Base-by-base conservation (phyloP, 2,113 vertebrate species). In the Ardeotis arabs region DNA sequence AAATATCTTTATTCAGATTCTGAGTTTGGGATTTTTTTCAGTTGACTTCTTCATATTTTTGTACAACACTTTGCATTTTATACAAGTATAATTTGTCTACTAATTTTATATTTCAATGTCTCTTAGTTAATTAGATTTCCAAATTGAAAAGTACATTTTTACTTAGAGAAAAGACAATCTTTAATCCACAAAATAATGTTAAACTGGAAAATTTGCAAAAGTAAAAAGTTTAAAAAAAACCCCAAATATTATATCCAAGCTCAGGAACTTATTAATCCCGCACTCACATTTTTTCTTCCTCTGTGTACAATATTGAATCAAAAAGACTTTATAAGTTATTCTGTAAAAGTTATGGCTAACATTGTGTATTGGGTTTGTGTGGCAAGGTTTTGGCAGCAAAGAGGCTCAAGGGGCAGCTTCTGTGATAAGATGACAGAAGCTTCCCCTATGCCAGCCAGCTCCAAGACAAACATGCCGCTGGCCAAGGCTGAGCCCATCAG, bases 401-500 rank as follows among this genome's bases (percentile, higher is more conserved):
- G 8, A 9, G n/a, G 5, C 27, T 50, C 50, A 25, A 63, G 35
- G 5, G 20, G 12, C 23, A 33, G 8, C 28, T 73, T 69, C 45
- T 50, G 33, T 35, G 33, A 53, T 20, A 72, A 67, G 15, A 12
- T 50, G 11, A 45, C 12, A 23, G 35, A 31, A 39, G 35, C 4
- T 45, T 45, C 12, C 24, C 31, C 9, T 3, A 15, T 22, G 35
- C 20, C 14, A 55, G 49, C 5, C 3, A 1, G 31, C 19, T 67
- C 77, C 63, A 45, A 29, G 39, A n/a, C 2, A 7, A 21, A 67
- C 25, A 5, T 1, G 2, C 25, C 2, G 1, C 20, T 68, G 37
- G 12, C 14, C 33, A 35, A 47, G 18, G 17, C 8, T 5, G 6
- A 66, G 29, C 29, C 62, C 8, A 24, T 45, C 31, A 56, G 37